Evolutionary conservation across 1,140 invertebrate species (phyloP).

Genomic region (Panulirus ornatus): DNA sequence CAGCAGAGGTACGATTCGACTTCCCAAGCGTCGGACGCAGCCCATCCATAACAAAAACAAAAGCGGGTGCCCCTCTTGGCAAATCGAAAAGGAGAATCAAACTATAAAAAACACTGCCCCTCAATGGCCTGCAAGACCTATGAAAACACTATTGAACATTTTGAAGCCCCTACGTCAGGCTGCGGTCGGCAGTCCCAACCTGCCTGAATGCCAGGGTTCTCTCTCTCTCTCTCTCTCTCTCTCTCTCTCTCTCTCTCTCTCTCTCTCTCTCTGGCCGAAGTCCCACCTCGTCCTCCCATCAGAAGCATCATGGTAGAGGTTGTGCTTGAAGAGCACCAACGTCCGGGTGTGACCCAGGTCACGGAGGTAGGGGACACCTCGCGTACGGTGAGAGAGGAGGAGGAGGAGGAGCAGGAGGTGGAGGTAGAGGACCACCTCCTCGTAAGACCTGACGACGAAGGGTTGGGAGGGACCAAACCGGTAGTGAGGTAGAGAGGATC

Average conservation of each 20-base stretch:
- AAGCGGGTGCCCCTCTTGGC: constrained; percentile 62
- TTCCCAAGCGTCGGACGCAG: constrained; percentile 40
- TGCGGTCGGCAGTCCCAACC: not conserved
- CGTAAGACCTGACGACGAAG: too few relatives aligned
- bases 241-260: constrained; percentile 19
- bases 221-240: constrained; percentile 1
- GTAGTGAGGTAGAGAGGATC: too few relatives aligned
- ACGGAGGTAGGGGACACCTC: not conserved
- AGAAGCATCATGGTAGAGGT: not conserved
- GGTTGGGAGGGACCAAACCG: too few relatives aligned
- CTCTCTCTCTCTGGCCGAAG: not conserved
- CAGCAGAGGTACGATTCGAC: not conserved
- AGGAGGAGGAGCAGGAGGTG: not conserved
- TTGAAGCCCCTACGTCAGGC: constrained; percentile 18
- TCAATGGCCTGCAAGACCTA: constrained; percentile 69
- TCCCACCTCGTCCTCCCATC: too few relatives aligned
- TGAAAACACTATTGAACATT: constrained; percentile 70
- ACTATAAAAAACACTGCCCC: constrained; percentile 53
- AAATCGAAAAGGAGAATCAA: constrained; percentile 65
- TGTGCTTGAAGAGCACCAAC: too few relatives aligned
- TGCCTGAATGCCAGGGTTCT: not conserved
- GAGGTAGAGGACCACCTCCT: too few relatives aligned
- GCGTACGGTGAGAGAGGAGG: not conserved
- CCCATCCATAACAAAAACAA: constrained; percentile 68
- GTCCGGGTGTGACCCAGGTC: too few relatives aligned